Percentiles rank a stretch among this genome's conserved stretches.
Conservation (phyloP, 2,113 vertebrate genomes). For the Eolophus roseicapilla region DNA sequence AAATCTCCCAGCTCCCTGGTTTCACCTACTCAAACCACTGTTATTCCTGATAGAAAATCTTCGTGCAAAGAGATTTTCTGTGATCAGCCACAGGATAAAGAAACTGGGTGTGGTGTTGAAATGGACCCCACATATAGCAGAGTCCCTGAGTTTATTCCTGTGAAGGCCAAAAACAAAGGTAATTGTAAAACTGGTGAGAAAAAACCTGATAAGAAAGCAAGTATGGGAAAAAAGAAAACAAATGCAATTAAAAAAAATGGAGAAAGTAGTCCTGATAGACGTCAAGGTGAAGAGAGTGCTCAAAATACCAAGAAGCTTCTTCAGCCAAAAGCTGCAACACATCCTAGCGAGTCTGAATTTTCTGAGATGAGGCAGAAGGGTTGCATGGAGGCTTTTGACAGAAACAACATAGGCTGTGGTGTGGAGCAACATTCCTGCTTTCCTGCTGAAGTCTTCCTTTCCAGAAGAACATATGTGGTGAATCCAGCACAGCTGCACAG, state of each 20-base stretch:
- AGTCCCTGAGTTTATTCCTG: background rate
- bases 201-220: background rate
- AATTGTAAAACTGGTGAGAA: background rate
- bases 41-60: background rate
- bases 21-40: background rate
- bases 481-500: background rate
- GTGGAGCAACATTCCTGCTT: background rate
- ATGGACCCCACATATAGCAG: background rate
- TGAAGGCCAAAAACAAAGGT: slow-evolving; percentile 21
- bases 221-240: background rate
- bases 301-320: background rate
- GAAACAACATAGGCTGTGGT: background rate
- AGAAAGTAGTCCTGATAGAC: background rate
- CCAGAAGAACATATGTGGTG: background rate
- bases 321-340: background rate
- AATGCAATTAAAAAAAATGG: background rate
- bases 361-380: background rate
- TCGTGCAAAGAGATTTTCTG: background rate
- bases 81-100: slow-evolving; percentile 5
- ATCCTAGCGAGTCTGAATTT: background rate
- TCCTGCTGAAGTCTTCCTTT: background rate
- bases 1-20: background rate
- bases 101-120: background rate
- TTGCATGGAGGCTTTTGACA: background rate
- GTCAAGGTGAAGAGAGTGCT: background rate